Percentiles rank a stretch among this genome's conserved stretches.
Conservation (phyloP, 2,113 vertebrate genomes). For the Sylvilagus bachmani region DNA sequence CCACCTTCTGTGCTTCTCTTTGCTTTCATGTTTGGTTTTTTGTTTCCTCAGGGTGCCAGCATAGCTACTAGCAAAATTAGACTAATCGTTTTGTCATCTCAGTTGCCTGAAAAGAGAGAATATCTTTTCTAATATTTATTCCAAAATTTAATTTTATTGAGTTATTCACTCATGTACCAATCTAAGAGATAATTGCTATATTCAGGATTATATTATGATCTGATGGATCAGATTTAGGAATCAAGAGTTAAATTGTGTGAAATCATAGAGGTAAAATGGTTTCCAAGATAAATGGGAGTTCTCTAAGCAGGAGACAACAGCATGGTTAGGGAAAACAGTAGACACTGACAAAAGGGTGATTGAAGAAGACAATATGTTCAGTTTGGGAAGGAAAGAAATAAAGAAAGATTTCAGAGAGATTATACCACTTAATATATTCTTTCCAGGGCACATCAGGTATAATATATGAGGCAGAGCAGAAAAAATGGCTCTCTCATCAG, state of each 20-base stretch:
- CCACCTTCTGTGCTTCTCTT: conserved; percentile 1
- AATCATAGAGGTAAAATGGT: neutral
- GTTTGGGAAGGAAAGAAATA: neutral
- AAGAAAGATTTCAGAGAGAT: neutral
- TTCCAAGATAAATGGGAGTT: neutral
- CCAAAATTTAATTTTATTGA: neutral
- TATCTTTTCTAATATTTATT: neutral
- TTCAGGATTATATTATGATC: neutral
- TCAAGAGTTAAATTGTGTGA: neutral
- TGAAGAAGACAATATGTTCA: conserved; percentile 8
- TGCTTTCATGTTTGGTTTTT: neutral
- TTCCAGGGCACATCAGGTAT: neutral
- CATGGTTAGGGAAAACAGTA: neutral
- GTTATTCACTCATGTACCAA: neutral
- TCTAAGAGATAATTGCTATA: neutral
- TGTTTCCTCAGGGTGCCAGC: neutral
- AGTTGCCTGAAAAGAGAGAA: neutral
- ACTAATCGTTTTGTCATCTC: neutral
- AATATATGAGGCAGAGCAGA: neutral
- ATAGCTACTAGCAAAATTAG: neutral
- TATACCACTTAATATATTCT: neutral
- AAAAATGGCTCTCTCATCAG: neutral
- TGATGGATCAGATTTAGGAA: neutral
- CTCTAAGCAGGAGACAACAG: neutral
- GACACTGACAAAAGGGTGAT: neutral